Conservation (phyloP, 2,888 invertebrate species). For the Mactromeris polynyma region DNA sequence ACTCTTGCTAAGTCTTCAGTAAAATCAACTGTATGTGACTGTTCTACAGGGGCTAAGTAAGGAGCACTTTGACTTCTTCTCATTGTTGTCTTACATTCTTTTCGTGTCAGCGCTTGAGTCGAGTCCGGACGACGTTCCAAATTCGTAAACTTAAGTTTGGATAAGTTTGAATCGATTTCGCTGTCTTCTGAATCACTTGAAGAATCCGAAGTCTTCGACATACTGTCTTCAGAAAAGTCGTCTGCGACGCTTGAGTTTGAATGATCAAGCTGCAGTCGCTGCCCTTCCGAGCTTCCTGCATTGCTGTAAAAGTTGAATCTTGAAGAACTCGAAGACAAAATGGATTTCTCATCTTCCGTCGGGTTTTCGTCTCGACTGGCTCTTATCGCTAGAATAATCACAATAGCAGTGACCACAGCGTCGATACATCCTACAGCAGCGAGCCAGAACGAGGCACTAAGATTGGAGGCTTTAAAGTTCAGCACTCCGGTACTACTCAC, state of each 20-base stretch:
- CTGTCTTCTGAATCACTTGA: conserved; percentile 34
- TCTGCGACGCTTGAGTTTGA: background rate
- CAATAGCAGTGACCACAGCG: conserved; percentile 31
- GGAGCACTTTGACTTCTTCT: conserved; percentile 11
- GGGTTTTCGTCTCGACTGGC: background rate
- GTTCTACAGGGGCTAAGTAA: conserved; percentile 16
- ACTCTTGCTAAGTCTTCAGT: background rate
- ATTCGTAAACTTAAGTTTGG: conserved; percentile 14
- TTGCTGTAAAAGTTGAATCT: background rate
- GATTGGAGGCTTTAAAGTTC: conserved; percentile 36
- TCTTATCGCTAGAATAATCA: conserved; percentile 26
- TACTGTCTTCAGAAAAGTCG: background rate
- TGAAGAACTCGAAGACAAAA: conserved; percentile 7
- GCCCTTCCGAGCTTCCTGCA: background rate
- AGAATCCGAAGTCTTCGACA: background rate
- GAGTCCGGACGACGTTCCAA: background rate
- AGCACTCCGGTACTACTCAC: conserved; percentile 18
- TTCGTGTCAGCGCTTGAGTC: background rate
- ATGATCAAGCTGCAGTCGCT: background rate
- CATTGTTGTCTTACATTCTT: background rate
- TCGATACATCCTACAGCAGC: conserved; percentile 33
- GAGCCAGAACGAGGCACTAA: conserved; percentile 54
- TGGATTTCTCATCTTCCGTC: background rate
- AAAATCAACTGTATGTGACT: background rate
- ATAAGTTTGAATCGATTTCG: conserved; percentile 8